A percentile compares a stretch with the other conserved stretches of the same genome.
phyloP scores from a whole-genome alignment of 2,888 invertebrate species.

The Ophion slaviceki region DNA sequence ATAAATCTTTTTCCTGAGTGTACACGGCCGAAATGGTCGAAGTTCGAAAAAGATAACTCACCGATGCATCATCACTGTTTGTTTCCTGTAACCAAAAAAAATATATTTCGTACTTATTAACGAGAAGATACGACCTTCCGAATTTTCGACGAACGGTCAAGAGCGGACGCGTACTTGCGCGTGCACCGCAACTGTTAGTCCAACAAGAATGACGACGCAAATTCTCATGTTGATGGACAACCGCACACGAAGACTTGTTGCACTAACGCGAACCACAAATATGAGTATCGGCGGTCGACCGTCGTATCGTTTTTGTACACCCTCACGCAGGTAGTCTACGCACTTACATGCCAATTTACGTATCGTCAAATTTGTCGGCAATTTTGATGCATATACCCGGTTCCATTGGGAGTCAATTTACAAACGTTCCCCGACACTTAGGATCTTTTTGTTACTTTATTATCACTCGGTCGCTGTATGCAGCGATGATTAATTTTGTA shows the following conservation, averaged over 20 bases:
- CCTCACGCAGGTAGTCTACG: background rate
- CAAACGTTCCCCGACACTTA: too few relatives aligned
- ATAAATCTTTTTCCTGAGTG: too few relatives aligned
- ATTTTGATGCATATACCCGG: background rate
- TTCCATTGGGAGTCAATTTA: background rate
- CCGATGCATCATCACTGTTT: background rate
- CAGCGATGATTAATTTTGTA: background rate
- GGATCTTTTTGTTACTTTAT: too few relatives aligned
- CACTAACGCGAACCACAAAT: background rate
- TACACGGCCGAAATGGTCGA: background rate
- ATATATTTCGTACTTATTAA: background rate
- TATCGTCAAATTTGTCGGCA: background rate
- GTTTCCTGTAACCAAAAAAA: background rate
- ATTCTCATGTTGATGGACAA: background rate
- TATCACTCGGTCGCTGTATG: too few relatives aligned
- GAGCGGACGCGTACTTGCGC: background rate
- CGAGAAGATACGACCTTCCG: background rate
- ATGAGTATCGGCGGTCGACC: background rate
- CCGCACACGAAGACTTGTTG: background rate
- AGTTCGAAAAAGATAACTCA: background rate
- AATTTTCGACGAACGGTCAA: background rate
- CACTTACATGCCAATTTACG: background rate
- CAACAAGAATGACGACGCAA: background rate
- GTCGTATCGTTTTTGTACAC: background rate
- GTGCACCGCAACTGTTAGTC: background rate